Base-by-base conservation (phyloP, 2,797 vertebrate species). In the Anguilla megastoma region DNA sequence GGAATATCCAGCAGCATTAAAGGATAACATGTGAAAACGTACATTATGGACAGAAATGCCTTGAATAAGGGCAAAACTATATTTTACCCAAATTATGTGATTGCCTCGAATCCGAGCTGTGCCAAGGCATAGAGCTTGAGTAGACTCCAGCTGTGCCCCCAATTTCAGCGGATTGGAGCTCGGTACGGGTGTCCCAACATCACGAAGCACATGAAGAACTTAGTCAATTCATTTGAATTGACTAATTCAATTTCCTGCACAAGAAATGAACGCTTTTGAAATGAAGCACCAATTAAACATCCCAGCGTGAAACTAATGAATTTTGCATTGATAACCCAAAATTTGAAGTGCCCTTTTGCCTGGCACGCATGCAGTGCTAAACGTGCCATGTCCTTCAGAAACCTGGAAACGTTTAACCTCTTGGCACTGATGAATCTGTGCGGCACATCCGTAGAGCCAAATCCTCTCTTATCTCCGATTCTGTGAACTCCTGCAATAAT, bases 161-260 rank as follows among this genome's bases (percentile, higher is more conserved):
- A 69, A 69, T 69, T 69, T 7, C 63, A 27, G 5, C 63, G 27
- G 63, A 69, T 69, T 69, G 63, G 24, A 69, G 6, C 27, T 69
- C 63, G 63, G 63, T 69, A 69, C n/a, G n/a, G 63, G 63, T 69
- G 63, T 69, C 63, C 56, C 63, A 66, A 69, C 63, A 69, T 8
- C 24, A 69, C 27, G 63, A 27, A n/a, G 9, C 63, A 69, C 63
- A 69, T n/a, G 63, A 69, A 69, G 63, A 69, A 27, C 24, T 27
- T n/a, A 27, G 3, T n/a, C 7, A 24, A 27, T 69, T 69, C n/a
- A n/a, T n/a, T n/a, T n/a, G n/a, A n/a, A n/a, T n/a, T n/a, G n/a
- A n/a, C n/a, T 27, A 69, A n/a, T 69, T 69, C 7, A 69, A 69
- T 69, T 69, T 69, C 63, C 63, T 69, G 27, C 63, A 69, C 24